Evolutionary conservation across 2,888 invertebrate species (phyloP), one percentile per base, ranked within the genome.

Genomic region (Sericinus montela): DNA sequence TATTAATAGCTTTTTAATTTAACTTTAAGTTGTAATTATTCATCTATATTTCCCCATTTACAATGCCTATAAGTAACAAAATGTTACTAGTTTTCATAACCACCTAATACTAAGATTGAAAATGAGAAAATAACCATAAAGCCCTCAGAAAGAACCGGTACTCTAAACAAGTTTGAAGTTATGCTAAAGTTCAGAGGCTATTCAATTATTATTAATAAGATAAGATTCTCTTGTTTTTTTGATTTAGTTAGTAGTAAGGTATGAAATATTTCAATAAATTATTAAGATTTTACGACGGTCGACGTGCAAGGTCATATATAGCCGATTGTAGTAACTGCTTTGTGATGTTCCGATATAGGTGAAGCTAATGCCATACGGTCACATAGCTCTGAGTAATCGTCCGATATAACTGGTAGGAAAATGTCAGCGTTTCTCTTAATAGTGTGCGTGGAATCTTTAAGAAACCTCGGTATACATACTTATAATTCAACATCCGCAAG

Each of bases 371-470:
- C 63, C 72, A 71, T 55, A 63, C 65, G 69, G 67, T 69, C 62
- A 62, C 59, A 1, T n/a, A 62, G 69, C 63, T 63, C 62, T 63
- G 63, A 69, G 67, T 68, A 72, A 67, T 62, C 59, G 66, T 64
- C 65, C 60, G 63, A 65, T 68, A 56, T 64, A 58, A 66, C 65
- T 63, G 55, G 54, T 60, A 60, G 61, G 56, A 62, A 78, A 75
- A 78, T 79, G 76, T 67, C 76, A 77, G 67, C 63, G 61, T 63
- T 60, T 63, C 61, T 65, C 60, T 72, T 67, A 73, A 74, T 70
- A 73, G 65, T 68, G 58, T 68, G 65, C 59, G 63, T 63, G 57
- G 56, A 53, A 47, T 48, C 51, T 53, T 51, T 48, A 57, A 56
- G 57, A 56, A 48, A 50, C 39, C 48, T 54, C 48, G 48, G 5